A percentile compares a stretch with the other conserved stretches of the same genome.
Conservation (phyloP, 2,113 vertebrate species). For the Dicrurus megarhynchus region DNA sequence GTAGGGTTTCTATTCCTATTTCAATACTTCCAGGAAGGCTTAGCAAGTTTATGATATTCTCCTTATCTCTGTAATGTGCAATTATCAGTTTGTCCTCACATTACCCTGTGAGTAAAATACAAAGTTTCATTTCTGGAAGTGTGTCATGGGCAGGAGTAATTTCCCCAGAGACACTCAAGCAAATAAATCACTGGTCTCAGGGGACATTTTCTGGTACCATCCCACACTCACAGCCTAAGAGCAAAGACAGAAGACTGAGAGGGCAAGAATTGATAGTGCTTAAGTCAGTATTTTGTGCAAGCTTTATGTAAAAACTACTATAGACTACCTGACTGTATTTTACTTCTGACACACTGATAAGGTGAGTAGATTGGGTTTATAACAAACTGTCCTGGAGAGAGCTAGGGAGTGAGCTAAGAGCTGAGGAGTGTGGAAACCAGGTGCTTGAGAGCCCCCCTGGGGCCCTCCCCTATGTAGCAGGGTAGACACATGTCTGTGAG, state of each 20-base stretch:
- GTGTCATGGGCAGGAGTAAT: neutral
- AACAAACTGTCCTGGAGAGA: neutral
- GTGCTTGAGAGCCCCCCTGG: neutral
- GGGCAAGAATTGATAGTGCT: neutral
- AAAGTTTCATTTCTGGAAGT: neutral
- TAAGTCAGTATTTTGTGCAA: neutral
- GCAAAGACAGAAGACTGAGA: neutral
- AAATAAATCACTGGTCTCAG: neutral
- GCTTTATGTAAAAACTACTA: neutral
- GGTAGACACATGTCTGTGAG: neutral
- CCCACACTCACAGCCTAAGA: neutral
- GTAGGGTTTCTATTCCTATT: neutral
- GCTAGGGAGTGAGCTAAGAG: neutral
- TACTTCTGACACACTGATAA: neutral
- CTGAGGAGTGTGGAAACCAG: neutral
- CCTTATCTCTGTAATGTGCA: accelerated
- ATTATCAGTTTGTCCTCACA: neutral
- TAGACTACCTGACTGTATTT: neutral
- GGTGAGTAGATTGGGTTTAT: neutral
- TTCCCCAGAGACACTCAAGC: neutral
- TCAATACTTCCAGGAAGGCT: neutral
- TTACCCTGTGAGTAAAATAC: neutral
- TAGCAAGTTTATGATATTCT: neutral
- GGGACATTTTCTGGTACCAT: neutral
- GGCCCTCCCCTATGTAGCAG: accelerated